Evolutionary conservation across 1,140 invertebrate species (phyloP).

Genomic region (Pristionchus pacificus): DNA sequence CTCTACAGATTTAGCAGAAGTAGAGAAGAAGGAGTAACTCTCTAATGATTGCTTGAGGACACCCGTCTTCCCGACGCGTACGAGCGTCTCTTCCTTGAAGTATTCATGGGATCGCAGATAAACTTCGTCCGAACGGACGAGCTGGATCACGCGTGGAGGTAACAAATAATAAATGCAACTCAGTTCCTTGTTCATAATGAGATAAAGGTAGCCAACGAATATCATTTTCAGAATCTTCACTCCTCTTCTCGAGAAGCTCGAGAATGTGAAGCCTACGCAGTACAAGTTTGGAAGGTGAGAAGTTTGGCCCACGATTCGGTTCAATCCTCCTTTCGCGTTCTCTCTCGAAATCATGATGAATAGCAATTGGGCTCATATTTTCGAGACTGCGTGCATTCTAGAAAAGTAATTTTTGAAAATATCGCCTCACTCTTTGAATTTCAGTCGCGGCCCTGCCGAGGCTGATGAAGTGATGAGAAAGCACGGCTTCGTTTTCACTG

Average conservation of each 20-base stretch:
- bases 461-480: slow-evolving; percentile 74
- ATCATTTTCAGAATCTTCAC: slow-evolving; percentile 79
- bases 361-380: too few relatives aligned
- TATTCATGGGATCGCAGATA: slow-evolving; percentile 94
- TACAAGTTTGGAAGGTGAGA: slow-evolving; percentile 69
- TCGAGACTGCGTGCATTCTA: too few relatives aligned
- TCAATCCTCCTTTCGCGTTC: too few relatives aligned
- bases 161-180: too few relatives aligned
- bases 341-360: too few relatives aligned
- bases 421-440: slow-evolving; percentile 28
- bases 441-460: slow-evolving; percentile 75
- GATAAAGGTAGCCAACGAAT: too few relatives aligned
- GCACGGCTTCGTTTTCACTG: slow-evolving; percentile 85
- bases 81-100: slow-evolving; percentile 89
- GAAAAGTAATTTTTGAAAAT: too few relatives aligned
- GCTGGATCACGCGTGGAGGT: slow-evolving; percentile 90
- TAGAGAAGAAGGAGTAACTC: not conserved
- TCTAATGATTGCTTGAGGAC: slow-evolving; percentile 62
- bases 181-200: slow-evolving; percentile 56
- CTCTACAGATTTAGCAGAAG: not conserved
- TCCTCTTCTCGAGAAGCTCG: slow-evolving; percentile 81
- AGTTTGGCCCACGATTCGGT: too few relatives aligned
- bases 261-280: slow-evolving; percentile 73
- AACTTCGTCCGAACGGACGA: slow-evolving; percentile 94
- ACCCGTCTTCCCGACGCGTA: slow-evolving; percentile 90